Evolutionary conservation across 2,888 invertebrate genomes (phyloP).

Genomic region (Meteorus cinctellus): DNA sequence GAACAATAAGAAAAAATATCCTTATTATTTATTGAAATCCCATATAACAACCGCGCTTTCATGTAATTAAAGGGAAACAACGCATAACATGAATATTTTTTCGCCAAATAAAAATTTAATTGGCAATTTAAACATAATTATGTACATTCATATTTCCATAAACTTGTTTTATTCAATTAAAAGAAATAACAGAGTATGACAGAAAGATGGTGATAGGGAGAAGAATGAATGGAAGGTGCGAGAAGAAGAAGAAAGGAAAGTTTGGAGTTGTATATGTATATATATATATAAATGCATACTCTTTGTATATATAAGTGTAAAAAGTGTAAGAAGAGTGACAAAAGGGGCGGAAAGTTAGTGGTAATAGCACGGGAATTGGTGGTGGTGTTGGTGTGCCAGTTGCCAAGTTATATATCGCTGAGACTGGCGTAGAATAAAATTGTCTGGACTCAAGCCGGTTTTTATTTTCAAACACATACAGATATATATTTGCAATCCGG

Average conservation of each 20-base stretch:
- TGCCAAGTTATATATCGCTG: constrained; percentile 50
- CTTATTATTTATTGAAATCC: too few species aligned
- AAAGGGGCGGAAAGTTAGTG: constrained; percentile 35
- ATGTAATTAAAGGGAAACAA: constrained; percentile 2
- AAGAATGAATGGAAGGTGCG: not conserved
- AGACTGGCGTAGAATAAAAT: constrained; percentile 38
- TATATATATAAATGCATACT: not conserved
- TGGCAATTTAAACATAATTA: constrained; percentile 35
- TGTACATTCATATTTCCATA: constrained; percentile 33
- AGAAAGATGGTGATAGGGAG: constrained; percentile 1
- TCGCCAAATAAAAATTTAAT: constrained; percentile 30
- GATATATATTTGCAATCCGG: constrained; percentile 2
- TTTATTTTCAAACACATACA: constrained; percentile 29
- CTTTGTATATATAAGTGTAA: not conserved
- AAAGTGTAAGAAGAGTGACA: constrained; percentile 8
- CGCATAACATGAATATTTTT: not conserved
- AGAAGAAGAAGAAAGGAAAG: not conserved
- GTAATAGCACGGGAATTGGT: constrained; percentile 44
- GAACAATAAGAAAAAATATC: too few species aligned
- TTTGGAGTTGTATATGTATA: not conserved
- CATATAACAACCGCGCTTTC: not conserved
- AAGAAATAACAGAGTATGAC: not conserved
- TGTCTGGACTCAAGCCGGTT: constrained; percentile 35
- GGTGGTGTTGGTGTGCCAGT: constrained; percentile 25
- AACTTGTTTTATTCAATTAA: constrained; percentile 29